A percentile compares a stretch with the other conserved stretches of the same genome.
Conservation (phyloP, 1,140 invertebrate genomes). For the Macrobrachium nipponense region DNA sequence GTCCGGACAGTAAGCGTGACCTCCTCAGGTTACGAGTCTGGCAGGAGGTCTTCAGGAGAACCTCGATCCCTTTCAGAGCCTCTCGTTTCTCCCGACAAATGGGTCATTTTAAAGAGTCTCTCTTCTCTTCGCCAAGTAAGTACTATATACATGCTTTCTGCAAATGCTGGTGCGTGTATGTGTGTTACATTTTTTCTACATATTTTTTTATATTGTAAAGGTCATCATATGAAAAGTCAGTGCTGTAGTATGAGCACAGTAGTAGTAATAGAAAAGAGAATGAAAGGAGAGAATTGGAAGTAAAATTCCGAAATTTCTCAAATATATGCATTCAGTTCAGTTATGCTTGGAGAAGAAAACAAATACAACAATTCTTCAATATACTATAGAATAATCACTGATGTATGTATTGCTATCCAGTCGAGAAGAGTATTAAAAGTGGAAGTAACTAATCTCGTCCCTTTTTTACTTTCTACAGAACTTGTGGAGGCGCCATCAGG, state of each 20-base stretch:
- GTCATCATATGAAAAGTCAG: background rate
- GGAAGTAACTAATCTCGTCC: background rate
- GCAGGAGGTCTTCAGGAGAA: conserved; percentile 45
- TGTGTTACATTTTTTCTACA: background rate
- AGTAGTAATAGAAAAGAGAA: background rate
- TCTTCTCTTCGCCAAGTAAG: conserved; percentile 48
- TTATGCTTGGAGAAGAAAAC: no score
- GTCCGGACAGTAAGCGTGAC: conserved; percentile 46
- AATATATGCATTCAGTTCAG: no score
- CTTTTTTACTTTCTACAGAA: conserved; percentile 12
- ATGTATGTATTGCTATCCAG: no score
- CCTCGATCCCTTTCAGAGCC: conserved; percentile 49
- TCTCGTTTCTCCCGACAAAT: conserved; percentile 46
- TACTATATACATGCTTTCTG: background rate
- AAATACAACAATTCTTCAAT: background rate
- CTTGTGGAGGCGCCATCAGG: conserved; percentile 49
- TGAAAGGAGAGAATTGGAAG: background rate
- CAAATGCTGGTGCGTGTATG: background rate
- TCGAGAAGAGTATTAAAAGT: no score
- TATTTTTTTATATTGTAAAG: background rate
- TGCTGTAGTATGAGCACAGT: conserved; percentile 9
- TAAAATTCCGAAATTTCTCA: no score
- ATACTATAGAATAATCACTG: no score
- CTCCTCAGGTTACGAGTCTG: conserved; percentile 52
- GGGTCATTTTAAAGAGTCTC: conserved; percentile 53